Conservation (phyloP, 2,888 invertebrate genomes). For the Zygaena filipendulae region DNA sequence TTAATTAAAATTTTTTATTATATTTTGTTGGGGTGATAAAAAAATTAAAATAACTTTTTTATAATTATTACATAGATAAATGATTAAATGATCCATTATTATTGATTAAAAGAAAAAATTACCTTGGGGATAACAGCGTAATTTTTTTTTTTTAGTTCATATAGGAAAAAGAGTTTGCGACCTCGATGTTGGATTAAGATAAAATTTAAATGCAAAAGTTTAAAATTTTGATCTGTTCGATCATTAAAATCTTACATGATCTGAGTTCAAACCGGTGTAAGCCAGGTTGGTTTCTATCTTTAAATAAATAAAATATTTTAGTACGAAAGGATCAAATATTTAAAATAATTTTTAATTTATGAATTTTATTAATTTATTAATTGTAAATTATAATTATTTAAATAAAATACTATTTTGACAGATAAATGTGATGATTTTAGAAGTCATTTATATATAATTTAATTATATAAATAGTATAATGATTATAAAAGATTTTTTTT, state of each 20-base stretch:
- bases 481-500: slow-evolving; percentile 81
- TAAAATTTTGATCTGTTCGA: slow-evolving; percentile 82
- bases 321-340: slow-evolving; percentile 83
- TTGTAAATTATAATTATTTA: slow-evolving; percentile 32
- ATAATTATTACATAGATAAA: too few species aligned
- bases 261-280: slow-evolving; percentile 89
- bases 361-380: too few species aligned
- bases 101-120: too few species aligned
- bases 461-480: too few species aligned
- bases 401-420: slow-evolving; percentile 67
- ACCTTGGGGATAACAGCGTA: too few species aligned
- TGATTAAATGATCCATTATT: too few species aligned
- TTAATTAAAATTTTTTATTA: too few species aligned
- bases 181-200: slow-evolving; percentile 92
- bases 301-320: slow-evolving; percentile 69
- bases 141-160: slow-evolving; percentile 78
- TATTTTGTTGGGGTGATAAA: too few species aligned
- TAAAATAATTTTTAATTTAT: slow-evolving; percentile 66
- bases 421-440: slow-evolving; percentile 76
- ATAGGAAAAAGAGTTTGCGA: slow-evolving; percentile 82
- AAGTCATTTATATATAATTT: too few species aligned
- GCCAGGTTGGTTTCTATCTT: slow-evolving; percentile 90
- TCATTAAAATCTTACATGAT: slow-evolving; percentile 87
- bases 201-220: slow-evolving; percentile 74
- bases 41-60: too few species aligned